Percentiles rank a stretch among this genome's conserved stretches.
These are phyloP conservation scores for Drosophila bocki DNA, from an alignment of 1,140 invertebrate species.

Conservation along the genomic window DNA sequence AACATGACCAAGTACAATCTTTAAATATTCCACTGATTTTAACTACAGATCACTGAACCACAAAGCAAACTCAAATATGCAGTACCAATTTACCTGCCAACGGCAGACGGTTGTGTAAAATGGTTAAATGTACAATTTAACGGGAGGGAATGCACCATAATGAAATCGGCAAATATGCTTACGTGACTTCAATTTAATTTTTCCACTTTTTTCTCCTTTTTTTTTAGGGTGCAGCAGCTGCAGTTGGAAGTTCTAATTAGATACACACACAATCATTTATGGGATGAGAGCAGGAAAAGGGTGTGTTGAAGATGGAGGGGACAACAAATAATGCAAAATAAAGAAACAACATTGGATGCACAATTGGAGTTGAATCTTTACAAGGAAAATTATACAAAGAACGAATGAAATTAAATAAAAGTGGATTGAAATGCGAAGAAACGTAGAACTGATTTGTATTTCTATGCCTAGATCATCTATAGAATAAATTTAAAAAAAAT, in stretches of 20 bases:
- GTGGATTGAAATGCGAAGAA: constrained; percentile 11
- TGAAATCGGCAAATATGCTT: constrained; percentile 79
- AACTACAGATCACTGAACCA: constrained; percentile 44
- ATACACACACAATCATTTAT: constrained; percentile 34
- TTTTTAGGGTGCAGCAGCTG: constrained; percentile 71
- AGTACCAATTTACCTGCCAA: constrained; percentile 46
- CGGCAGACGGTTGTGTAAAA: constrained; percentile 39
- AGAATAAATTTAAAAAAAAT: constrained; percentile 6
- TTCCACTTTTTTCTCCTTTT: constrained; percentile 39
- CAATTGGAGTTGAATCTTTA: constrained; percentile 15
- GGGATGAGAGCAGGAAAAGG: constrained; percentile 38
- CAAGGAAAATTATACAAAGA: constrained; percentile 2
- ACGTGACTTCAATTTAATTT: constrained; percentile 73
- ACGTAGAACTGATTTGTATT: not conserved
- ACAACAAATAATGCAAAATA: constrained; percentile 33
- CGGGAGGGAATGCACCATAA: constrained; percentile 61
- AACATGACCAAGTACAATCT: not conserved
- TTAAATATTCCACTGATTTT: not conserved
- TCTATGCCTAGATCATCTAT: not conserved
- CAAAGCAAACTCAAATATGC: constrained; percentile 33
- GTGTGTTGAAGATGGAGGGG: constrained; percentile 17
- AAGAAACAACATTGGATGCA: constrained; percentile 12
- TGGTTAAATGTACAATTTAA: constrained; percentile 50
- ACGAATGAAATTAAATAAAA: not conserved
- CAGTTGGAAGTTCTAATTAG: constrained; percentile 72